Conservation (phyloP, 2,113 vertebrate species). For the Saimiri boliviensis region DNA sequence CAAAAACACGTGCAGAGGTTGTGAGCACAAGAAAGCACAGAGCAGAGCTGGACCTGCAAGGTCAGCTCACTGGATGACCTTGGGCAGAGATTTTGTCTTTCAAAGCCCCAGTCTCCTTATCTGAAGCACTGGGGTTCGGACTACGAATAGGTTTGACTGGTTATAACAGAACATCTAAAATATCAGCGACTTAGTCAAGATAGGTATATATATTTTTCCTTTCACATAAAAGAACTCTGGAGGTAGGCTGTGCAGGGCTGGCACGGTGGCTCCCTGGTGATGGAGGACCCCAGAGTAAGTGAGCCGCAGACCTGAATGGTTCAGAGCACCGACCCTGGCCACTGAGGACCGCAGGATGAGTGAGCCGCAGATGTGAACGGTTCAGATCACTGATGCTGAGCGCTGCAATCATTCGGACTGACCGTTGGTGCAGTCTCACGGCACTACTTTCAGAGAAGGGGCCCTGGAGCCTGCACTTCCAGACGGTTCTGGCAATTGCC, state of each 20-base stretch:
- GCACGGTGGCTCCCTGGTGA: not conserved
- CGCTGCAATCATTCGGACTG: not conserved
- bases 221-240: not conserved
- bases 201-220: not conserved
- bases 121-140: not conserved
- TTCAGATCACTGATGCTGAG: not conserved
- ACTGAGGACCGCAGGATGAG: not conserved
- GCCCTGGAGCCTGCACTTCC: no score
- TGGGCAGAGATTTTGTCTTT: not conserved
- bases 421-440: rapidly evolving
- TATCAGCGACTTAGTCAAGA: not conserved
- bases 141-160: not conserved
- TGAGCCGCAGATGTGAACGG: rapidly evolving
- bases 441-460: not conserved
- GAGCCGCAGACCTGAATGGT: not conserved
- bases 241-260: not conserved
- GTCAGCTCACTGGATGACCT: not conserved
- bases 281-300: not conserved
- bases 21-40: not conserved
- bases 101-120: not conserved
- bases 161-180: not conserved
- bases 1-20: not conserved
- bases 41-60: not conserved
- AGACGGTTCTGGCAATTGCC: not conserved
- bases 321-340: not conserved